These are phyloP conservation scores for Digitonthophagus gazella DNA, from an alignment of 2,888 invertebrate species.

Conservation along the genomic window DNA sequence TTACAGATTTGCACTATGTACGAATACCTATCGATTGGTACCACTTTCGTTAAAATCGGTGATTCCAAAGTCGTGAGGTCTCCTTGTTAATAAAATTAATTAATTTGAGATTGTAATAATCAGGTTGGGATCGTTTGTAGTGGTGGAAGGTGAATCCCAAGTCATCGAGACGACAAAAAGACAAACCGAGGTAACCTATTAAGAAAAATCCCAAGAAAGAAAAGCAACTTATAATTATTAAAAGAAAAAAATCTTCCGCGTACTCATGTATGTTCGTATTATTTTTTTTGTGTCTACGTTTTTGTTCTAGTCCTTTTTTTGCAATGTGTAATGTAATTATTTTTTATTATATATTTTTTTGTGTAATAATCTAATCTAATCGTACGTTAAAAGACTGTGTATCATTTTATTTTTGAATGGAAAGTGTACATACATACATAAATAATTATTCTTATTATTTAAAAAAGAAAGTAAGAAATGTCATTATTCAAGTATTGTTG, in stretches of 20 bases:
- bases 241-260: background rate
- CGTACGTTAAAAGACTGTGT: background rate
- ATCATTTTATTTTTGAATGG: background rate
- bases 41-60: too few species aligned
- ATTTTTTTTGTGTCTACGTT: background rate
- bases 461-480: too few species aligned
- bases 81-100: background rate
- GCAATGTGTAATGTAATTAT: background rate
- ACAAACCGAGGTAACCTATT: slow-evolving; percentile 21
- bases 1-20: too few species aligned
- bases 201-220: slow-evolving; percentile 4
- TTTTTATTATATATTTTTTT: background rate
- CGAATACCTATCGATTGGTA: too few species aligned
- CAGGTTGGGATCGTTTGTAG: slow-evolving; percentile 53
- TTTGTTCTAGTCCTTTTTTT: background rate
- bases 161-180: slow-evolving; percentile 18
- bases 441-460: too few species aligned
- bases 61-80: too few species aligned
- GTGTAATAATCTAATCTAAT: background rate
- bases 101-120: background rate
- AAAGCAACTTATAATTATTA: background rate
- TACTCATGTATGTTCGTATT: background rate
- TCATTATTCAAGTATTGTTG: too few species aligned
- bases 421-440: too few species aligned
- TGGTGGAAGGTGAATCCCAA: slow-evolving; percentile 44